Evolutionary conservation across 2,113 vertebrate genomes (phyloP), one percentile per base, ranked within the genome.

Genomic region (Gobius niger): DNA sequence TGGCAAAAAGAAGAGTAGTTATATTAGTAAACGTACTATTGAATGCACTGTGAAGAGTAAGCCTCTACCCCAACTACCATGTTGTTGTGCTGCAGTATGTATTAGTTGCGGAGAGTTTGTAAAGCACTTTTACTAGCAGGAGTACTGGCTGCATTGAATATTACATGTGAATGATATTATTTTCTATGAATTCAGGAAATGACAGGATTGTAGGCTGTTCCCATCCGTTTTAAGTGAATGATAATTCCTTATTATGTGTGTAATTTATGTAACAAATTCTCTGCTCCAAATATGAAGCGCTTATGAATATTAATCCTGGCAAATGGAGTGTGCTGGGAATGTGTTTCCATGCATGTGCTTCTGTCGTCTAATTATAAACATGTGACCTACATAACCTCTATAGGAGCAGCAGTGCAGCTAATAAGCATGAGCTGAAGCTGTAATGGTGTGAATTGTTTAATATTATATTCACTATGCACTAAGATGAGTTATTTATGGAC

Each of bases 261-360:
- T 70, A 11, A 50, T 52, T 86, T 84, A 64, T 60, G 41, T 76
- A 80, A 80, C 10, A 63, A 12, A 10, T 46, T 61, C 49, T 75
- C 42, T 19, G 4, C 4, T 41, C 42, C 59, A 72, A 53, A 49
- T 62, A 61, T n/a, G 12, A 13, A 9, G 19, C 47, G 19, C 10
- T 49, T 19, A 49, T 63, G 40, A 67, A 65, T 64, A 6, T 65
- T 60, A 53, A 76, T 63, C 59, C 63, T 10, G 44, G 34, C 60
- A 62, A 75, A 70, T 9, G 0, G 11, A 60, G 49, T 49, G 40
- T 47, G 40, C 6, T 4, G 44, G 47, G 44, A 72, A 67, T 69
- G 66, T 44, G 44, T 65, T 34, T 52, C 24, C 52, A 70, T 60
- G 44, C n/a, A 61, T 60, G 13, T 56, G 40, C 47, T 34, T 47